Evolutionary conservation across 2,888 invertebrate species (phyloP).

Genomic region (Opisthograptis luteolata): DNA sequence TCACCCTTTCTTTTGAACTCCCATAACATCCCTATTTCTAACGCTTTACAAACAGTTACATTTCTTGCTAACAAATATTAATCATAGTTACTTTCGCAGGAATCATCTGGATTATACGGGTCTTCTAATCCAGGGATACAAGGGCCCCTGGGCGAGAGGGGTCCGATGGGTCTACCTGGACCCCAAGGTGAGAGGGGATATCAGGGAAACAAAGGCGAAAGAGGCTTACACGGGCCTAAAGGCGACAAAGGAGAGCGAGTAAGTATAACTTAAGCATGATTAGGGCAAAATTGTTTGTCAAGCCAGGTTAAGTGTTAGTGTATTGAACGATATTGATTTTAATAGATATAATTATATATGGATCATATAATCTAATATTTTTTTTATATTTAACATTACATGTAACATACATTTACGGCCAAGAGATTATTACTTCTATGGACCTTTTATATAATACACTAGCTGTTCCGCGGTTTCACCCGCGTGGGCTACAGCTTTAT

Average conservation of each 20-base stretch:
- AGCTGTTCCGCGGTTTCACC: too few species aligned
- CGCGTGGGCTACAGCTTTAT: too few species aligned
- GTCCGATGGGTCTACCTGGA: constrained; percentile 86
- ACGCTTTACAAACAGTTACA: constrained; percentile 8
- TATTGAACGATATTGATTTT: constrained; percentile 5
- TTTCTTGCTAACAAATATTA: constrained; percentile 44
- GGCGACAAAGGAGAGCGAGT: constrained; percentile 91
- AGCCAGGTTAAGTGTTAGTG: constrained; percentile 10
- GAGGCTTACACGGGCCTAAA: constrained; percentile 85
- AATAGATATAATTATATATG: too few species aligned
- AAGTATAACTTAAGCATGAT: constrained; percentile 62
- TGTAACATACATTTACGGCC: not conserved
- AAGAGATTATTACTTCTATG: too few species aligned
- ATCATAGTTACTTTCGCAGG: constrained; percentile 63
- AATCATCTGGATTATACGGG: constrained; percentile 79
- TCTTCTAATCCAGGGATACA: constrained; percentile 84
- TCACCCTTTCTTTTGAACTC: not conserved
- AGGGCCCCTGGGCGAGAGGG: constrained; percentile 88
- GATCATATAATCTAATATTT: too few species aligned
- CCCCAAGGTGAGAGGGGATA: constrained; percentile 87
- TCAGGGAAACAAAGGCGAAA: constrained; percentile 85
- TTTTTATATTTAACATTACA: too few species aligned
- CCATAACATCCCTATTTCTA: not conserved
- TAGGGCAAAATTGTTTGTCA: constrained; percentile 27
- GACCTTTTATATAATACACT: too few species aligned